A percentile compares a stretch with the other conserved stretches of the same genome.
phyloP scores from a whole-genome alignment of 2,797 vertebrate genomes.

The Heterohyrax brucei region DNA sequence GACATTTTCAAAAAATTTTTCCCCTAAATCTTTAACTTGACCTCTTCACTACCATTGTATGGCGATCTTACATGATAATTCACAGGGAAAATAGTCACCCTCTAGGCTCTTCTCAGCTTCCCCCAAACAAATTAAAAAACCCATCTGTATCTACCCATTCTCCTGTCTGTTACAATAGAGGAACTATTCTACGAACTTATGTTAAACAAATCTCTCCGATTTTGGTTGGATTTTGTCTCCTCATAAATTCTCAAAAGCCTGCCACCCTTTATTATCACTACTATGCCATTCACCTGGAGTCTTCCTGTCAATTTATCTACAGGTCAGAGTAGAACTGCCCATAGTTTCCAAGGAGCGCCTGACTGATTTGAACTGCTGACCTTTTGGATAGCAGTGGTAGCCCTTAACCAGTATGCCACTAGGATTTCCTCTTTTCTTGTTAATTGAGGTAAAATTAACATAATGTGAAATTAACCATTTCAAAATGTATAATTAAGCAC shows the following conservation, averaged over 20 bases:
- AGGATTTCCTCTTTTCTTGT: neutral
- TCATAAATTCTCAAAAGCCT: neutral
- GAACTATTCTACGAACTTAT: neutral
- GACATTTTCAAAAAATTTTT: neutral
- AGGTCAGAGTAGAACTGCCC: too few species aligned
- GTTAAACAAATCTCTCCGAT: neutral
- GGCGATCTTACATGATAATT: neutral
- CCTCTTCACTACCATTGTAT: neutral
- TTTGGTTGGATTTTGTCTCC: conserved; percentile 22
- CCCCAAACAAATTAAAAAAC: neutral
- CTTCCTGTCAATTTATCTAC: neutral
- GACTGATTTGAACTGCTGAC: too few species aligned
- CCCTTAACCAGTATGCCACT: too few species aligned
- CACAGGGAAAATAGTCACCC: neutral
- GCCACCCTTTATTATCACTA: neutral
- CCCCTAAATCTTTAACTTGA: neutral
- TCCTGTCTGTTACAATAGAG: neutral
- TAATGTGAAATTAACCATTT: conserved; percentile 18
- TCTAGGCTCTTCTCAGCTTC: neutral
- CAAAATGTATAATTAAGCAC: neutral
- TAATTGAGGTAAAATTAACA: neutral
- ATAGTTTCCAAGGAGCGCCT: too few species aligned
- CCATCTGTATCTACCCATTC: neutral
- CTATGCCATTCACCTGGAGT: neutral
- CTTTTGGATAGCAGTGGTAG: too few species aligned